Evolutionary conservation across 2,888 invertebrate species (phyloP), one percentile per base, ranked within the genome.

Genomic region (Unio pictorum): DNA sequence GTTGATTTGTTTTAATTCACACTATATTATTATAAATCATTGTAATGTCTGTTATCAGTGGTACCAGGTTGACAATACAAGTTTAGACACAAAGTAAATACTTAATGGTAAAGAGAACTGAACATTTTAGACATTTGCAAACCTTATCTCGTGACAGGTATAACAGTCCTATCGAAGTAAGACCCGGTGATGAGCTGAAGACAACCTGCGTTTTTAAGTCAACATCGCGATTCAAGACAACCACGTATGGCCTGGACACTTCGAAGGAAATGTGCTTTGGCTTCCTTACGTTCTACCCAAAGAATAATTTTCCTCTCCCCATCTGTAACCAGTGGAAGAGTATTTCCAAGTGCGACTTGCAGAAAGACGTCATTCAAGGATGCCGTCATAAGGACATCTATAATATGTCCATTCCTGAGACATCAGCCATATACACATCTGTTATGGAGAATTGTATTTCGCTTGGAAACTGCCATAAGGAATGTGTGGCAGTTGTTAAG

Each of bases 221-320:
- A 2, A 72, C 69, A 11, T 61, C 68, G 1, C 65, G 71, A 55
- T 61, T 63, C n/a, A 62, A 67, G 15, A 75, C 68, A 4, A 79
- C 79, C 1, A 73, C 71, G 23, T 79, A 66, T 20, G 86, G 86
- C 5, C 77, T 79, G 11, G 23, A 23, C 23, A 23, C 23, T 23
- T 23, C 23, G 23, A 23, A 23, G 23, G 23, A 23, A 23, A 23
- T 86, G 86, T 86, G 86, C 62, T 81, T 67, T 60, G 80, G 76
- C 4, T 84, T 83, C 72, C 11, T 86, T 23, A 77, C 76, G 26
- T 76, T 78, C 64, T 84, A 84, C 71, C 83, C 84, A 0, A 66
- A 61, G 58, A 57, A 74, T 55, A 78, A 77, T 55, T 45, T 45
- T 45, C 45, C 67, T 56, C 18, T 11, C 59, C 26, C 58, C 59